Evolutionary conservation across 2,888 invertebrate genomes (phyloP).

Genomic region (Cheilosia scutellata): DNA sequence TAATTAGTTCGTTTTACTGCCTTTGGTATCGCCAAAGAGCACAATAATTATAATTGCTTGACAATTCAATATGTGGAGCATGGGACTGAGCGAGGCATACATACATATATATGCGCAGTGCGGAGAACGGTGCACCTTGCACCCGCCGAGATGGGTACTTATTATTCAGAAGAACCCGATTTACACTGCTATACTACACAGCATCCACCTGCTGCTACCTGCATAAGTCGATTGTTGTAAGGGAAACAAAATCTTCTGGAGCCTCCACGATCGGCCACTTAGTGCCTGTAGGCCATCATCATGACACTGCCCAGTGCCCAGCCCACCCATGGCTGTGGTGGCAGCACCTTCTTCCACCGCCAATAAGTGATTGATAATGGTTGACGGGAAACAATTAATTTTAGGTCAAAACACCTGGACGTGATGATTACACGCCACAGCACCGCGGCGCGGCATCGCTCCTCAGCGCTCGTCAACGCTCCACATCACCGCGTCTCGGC

Average conservation of each 20-base stretch:
- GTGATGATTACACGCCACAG: slow-evolving; percentile 28
- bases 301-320: slow-evolving; percentile 8
- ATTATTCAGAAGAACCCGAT: slow-evolving; percentile 52
- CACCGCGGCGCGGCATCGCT: not conserved
- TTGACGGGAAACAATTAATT: slow-evolving; percentile 43
- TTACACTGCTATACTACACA: slow-evolving; percentile 21
- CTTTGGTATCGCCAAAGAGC: not conserved
- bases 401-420: slow-evolving; percentile 40
- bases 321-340: slow-evolving; percentile 20
- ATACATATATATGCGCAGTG: not conserved
- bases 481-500: not conserved
- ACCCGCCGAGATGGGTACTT: slow-evolving; percentile 18
- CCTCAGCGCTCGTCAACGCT: too few species aligned
- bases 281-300: slow-evolving; percentile 27
- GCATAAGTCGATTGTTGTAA: slow-evolving; percentile 14
- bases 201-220: slow-evolving; percentile 26
- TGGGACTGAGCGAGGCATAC: not conserved
- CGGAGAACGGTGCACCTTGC: not conserved
- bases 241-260: not conserved
- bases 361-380: slow-evolving; percentile 56
- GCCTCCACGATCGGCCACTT: slow-evolving; percentile 7
- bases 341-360: not conserved
- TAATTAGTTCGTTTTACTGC: slow-evolving; percentile 43
- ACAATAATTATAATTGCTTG: slow-evolving; percentile 45
- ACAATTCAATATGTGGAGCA: slow-evolving; percentile 55